Conservation (phyloP, 2,113 vertebrate genomes). For the Psilopsiagon aurifrons region DNA sequence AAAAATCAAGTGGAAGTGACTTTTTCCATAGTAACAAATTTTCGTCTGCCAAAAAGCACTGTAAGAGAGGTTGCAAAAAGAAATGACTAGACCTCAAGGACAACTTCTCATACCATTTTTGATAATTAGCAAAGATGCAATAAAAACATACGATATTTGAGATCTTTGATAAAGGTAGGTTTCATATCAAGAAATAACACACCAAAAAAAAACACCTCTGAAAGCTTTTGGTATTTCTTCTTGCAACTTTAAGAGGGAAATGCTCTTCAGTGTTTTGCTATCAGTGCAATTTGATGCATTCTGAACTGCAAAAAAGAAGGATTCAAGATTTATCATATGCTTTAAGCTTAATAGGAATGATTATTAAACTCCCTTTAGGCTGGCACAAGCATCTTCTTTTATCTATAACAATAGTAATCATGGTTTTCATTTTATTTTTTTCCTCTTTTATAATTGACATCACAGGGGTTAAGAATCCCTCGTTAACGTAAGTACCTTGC, state of each 20-base stretch:
- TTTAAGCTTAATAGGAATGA: constrained; percentile 63
- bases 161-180: not conserved
- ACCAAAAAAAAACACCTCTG: not conserved
- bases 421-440: not conserved
- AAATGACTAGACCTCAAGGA: not conserved
- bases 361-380: constrained; percentile 49
- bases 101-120: not conserved
- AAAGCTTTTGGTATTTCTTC: not conserved
- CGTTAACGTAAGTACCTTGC: not conserved
- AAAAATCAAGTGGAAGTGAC: not conserved
- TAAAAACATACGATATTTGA: not conserved
- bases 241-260: not conserved
- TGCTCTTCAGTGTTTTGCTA: not conserved
- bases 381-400: constrained; percentile 25
- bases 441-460: not conserved
- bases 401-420: constrained; percentile 2
- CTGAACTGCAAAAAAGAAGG: not conserved
- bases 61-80: not conserved
- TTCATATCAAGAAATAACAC: not conserved
- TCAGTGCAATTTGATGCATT: not conserved
- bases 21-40: constrained; percentile 15
- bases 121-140: not conserved
- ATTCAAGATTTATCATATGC: constrained; percentile 29
- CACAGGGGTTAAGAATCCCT: constrained; percentile 33
- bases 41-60: not conserved